Evolutionary conservation across 2,113 vertebrate species (phyloP).

Genomic region (Cheilinus undulatus): DNA sequence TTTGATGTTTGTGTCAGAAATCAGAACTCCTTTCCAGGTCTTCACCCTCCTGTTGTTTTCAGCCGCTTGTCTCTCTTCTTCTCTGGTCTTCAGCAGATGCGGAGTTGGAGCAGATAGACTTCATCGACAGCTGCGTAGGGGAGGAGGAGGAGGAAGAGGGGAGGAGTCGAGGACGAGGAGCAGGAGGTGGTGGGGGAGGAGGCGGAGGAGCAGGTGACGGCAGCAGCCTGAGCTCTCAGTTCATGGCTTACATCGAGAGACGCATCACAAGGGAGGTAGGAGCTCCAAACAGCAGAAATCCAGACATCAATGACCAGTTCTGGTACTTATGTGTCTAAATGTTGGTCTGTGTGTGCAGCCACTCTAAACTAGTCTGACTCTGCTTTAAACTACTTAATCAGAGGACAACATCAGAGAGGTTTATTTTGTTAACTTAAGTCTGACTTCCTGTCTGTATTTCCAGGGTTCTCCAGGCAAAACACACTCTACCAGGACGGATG

Average conservation of each 20-base stretch:
- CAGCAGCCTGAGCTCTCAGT: conserved; percentile 77
- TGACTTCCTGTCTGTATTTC: conserved; percentile 54
- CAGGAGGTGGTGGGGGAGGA: not conserved
- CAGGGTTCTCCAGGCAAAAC: conserved; percentile 89
- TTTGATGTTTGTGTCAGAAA: too few species aligned
- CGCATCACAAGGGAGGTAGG: conserved; percentile 75
- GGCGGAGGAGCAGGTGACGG: conserved; percentile 31
- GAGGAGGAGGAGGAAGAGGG: conserved; percentile 66
- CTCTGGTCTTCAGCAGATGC: conserved; percentile 28
- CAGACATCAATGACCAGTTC: too few species aligned
- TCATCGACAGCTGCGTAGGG: conserved; percentile 72
- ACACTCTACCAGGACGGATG: conserved; percentile 82
- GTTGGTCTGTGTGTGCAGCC: too few species aligned
- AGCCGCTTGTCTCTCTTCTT: not conserved
- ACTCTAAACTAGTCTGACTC: not conserved
- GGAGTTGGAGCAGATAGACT: conserved; percentile 77
- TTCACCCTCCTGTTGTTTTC: not conserved
- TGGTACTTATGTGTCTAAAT: too few species aligned
- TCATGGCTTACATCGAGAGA: conserved; percentile 80
- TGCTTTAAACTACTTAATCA: too few species aligned
- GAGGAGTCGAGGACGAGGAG: conserved; percentile 18
- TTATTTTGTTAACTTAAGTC: conserved; percentile 10
- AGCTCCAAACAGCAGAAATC: conserved; percentile 7
- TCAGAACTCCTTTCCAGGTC: too few species aligned
- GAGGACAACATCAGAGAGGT: not conserved